Percentiles rank a stretch among this genome's conserved stretches.
Evolutionary conservation across 2,113 vertebrate species (phyloP).

Genomic region (Isurus oxyrinchus): DNA sequence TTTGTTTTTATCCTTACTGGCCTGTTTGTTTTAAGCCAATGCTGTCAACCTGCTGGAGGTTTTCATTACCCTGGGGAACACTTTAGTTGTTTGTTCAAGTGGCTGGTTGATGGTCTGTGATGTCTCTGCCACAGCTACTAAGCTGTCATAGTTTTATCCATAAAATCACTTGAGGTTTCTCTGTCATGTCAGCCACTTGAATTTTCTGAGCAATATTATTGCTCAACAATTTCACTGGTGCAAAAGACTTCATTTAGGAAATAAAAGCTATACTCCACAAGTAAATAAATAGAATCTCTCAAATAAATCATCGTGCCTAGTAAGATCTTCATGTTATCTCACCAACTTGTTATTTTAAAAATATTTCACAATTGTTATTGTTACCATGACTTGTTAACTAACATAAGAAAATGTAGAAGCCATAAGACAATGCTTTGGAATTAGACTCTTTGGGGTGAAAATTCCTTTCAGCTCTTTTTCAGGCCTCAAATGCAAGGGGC

Average conservation of each 20-base stretch:
- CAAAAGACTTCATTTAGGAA: background rate
- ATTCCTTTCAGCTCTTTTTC: background rate
- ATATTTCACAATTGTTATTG: background rate
- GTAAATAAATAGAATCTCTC: background rate
- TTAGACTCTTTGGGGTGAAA: background rate
- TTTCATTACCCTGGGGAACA: slow-evolving; percentile 17
- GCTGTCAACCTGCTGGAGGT: background rate
- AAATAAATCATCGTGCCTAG: background rate
- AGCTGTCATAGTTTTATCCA: background rate
- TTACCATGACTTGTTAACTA: background rate
- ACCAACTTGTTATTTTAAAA: background rate
- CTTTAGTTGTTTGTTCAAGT: slow-evolving; percentile 10
- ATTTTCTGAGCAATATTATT: background rate
- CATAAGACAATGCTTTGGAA: background rate
- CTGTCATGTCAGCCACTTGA: background rate
- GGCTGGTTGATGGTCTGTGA: slow-evolving; percentile 20
- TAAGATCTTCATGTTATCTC: background rate
- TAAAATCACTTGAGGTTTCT: background rate
- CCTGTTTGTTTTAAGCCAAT: slow-evolving; percentile 5
- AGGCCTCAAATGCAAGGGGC: too few relatives aligned
- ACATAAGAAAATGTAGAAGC: background rate
- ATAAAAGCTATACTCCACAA: background rate
- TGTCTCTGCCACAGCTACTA: background rate
- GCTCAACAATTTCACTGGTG: background rate
- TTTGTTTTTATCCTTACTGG: slow-evolving; percentile 6